Percentiles rank a stretch among this genome's conserved stretches.
Conservation (phyloP, 2,888 invertebrate species). For the Aspidapion aeneum region DNA sequence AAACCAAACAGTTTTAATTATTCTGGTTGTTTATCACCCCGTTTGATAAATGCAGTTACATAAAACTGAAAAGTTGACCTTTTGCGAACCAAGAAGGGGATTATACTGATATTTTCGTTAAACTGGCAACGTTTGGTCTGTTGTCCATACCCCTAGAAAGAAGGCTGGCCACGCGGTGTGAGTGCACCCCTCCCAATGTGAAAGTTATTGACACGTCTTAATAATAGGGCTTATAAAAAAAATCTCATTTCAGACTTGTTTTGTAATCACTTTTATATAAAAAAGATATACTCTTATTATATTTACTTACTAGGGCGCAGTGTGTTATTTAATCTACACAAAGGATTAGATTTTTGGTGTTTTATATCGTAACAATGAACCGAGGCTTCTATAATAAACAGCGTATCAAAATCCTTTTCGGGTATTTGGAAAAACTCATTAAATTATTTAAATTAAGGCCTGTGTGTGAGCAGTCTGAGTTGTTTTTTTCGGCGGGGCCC, state of each 20-base stretch:
- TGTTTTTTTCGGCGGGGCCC: no score
- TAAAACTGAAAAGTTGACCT: no score
- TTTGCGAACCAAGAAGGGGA: no score
- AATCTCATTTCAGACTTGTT: neutral
- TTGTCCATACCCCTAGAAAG: neutral
- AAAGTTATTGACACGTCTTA: neutral
- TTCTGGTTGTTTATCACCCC: no score
- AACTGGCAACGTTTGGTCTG: no score
- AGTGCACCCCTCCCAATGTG: neutral
- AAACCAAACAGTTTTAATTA: no score
- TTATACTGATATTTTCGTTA: no score
- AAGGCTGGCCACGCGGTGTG: neutral
- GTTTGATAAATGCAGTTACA: no score
- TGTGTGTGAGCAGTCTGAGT: no score
- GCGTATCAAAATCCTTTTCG: constrained; percentile 38
- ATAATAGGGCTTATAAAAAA: neutral
- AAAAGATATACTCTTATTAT: constrained; percentile 28
- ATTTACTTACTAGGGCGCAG: constrained; percentile 34
- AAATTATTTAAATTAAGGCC: constrained; percentile 44
- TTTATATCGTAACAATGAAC: neutral
- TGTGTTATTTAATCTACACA: constrained; percentile 34
- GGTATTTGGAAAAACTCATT: constrained; percentile 41
- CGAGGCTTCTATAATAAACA: no score
- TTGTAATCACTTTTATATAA: constrained; percentile 3
- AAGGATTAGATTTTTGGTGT: constrained; percentile 23